A percentile compares a stretch with the other conserved stretches of the same genome.
phyloP scores from a whole-genome alignment of 2,797 vertebrate species.

The Rallus crepitans region DNA sequence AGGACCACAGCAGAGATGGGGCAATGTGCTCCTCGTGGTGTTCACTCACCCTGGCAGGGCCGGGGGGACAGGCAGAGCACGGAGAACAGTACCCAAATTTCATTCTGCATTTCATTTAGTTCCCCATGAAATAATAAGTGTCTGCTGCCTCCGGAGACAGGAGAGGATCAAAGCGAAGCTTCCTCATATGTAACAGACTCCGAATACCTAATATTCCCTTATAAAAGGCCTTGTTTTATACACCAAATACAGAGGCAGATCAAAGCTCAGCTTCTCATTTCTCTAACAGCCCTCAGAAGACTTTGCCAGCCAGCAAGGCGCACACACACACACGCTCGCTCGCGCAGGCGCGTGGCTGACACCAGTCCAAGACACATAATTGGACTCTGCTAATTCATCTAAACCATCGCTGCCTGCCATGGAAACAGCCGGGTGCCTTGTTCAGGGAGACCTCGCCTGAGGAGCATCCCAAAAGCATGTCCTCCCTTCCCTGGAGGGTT shows the following conservation, averaged over 20 bases:
- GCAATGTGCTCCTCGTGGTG: rapidly evolving
- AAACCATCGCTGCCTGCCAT: background rate
- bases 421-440: background rate
- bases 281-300: slow-evolving; percentile 66
- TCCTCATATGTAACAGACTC: slow-evolving; percentile 59
- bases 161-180: slow-evolving; percentile 66
- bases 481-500: background rate
- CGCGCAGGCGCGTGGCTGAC: background rate
- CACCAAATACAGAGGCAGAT: slow-evolving; percentile 72
- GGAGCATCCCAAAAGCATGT: background rate
- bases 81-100: background rate
- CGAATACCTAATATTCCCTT: slow-evolving; percentile 75
- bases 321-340: background rate
- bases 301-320: background rate
- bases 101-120: slow-evolving; percentile 51
- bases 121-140: slow-evolving; percentile 54
- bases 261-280: slow-evolving; percentile 68
- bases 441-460: background rate
- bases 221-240: slow-evolving; percentile 75
- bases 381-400: slow-evolving; percentile 39
- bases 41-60: background rate
- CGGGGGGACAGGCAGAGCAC: background rate
- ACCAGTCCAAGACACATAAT: slow-evolving; percentile 26
- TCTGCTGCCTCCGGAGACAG: slow-evolving; percentile 61
- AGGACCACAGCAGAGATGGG: rapidly evolving